Evolutionary conservation across 2,113 vertebrate species (phyloP).

Genomic region (Garra rufa): DNA sequence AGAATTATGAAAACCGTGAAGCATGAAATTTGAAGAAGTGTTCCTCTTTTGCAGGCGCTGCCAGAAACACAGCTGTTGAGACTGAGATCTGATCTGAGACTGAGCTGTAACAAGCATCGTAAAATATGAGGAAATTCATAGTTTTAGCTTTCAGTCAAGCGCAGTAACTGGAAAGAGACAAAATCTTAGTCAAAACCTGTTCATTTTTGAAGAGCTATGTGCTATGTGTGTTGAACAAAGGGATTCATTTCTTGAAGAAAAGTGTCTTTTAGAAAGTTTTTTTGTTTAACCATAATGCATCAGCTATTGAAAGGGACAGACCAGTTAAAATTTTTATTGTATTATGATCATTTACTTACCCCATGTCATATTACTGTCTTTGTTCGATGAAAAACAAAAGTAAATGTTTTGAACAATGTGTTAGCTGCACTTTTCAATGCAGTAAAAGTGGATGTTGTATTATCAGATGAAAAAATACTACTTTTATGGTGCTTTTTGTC

Average conservation of each 20-base stretch:
- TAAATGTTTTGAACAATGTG: neutral
- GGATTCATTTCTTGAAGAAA: too few species aligned
- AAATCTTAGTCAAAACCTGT: neutral
- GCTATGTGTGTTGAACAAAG: neutral
- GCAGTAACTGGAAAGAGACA: neutral
- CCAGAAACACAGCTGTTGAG: neutral
- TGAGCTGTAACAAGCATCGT: neutral
- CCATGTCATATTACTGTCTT: neutral
- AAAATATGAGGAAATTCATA: slow-evolving; percentile 21
- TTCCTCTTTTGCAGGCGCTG: slow-evolving; percentile 33
- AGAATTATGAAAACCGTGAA: slow-evolving; percentile 14
- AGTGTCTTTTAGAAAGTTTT: neutral
- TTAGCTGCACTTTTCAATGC: neutral
- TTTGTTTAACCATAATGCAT: neutral
- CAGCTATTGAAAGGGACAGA: neutral
- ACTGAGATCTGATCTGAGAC: slow-evolving; percentile 5
- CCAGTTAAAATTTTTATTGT: neutral
- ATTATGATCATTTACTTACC: neutral
- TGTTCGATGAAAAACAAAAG: neutral
- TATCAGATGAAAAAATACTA: neutral
- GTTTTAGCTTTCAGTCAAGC: neutral
- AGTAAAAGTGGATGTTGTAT: neutral
- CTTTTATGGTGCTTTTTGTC: neutral
- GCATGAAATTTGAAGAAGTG: neutral
- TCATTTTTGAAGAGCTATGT: neutral